Percentiles rank a stretch among this genome's conserved stretches.
These are phyloP conservation scores for Rhizomys pruinosus DNA, from an alignment of 2,113 vertebrate genomes.

Conservation along the genomic window DNA sequence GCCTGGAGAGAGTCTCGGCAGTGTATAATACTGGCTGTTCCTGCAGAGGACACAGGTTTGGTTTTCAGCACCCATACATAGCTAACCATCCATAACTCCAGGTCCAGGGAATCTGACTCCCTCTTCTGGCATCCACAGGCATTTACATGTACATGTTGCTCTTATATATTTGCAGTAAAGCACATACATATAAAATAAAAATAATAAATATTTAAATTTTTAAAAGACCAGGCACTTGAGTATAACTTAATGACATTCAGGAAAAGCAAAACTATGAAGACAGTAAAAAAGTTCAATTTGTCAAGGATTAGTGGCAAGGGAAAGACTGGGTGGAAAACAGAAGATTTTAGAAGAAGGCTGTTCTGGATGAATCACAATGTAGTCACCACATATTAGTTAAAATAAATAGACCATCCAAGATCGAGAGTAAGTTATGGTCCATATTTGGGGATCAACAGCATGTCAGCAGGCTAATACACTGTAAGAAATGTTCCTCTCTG, in stretches of 20 bases:
- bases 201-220: no score
- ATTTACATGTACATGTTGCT: no score
- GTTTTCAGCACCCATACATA: no score
- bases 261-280: neutral
- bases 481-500: neutral
- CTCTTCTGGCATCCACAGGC: no score
- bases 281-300: neutral
- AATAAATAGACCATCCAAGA: neutral
- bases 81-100: no score
- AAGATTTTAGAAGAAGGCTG: neutral
- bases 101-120: no score
- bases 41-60: no score
- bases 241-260: neutral
- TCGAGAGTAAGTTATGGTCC: neutral
- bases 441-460: neutral
- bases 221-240: neutral
- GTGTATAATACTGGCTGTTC: no score
- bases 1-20: no score
- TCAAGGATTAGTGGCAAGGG: neutral
- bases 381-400: neutral
- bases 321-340: neutral
- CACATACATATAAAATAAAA: no score
- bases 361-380: neutral
- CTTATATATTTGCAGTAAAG: no score
- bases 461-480: fast-evolving